Percentiles rank a stretch among this genome's conserved stretches.
phyloP scores from a whole-genome alignment of 1,140 invertebrate species.

The Drosophila willistoni region DNA sequence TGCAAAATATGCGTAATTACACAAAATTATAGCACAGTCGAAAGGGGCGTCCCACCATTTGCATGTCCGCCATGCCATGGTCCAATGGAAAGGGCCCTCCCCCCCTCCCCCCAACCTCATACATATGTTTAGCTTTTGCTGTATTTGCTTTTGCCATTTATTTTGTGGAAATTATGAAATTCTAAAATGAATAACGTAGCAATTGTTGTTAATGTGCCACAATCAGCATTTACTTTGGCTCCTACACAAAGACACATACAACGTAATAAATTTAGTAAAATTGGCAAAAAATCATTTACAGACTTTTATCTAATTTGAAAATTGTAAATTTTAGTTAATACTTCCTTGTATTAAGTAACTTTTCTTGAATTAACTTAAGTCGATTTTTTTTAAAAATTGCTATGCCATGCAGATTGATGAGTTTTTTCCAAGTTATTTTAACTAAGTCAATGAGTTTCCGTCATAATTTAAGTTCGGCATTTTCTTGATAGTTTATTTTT shows the following conservation, averaged over 20 bases:
- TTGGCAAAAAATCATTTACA: neutral
- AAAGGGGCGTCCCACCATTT: slow-evolving; percentile 44
- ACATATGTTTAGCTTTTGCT: neutral
- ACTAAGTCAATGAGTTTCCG: too few species aligned
- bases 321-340: neutral
- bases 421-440: too few species aligned
- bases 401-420: too few species aligned
- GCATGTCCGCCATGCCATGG: slow-evolving; percentile 32
- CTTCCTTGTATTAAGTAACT: neutral
- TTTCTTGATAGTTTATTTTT: too few species aligned
- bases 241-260: slow-evolving; percentile 19
- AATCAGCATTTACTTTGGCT: slow-evolving; percentile 49
- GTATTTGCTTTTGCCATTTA: slow-evolving; percentile 46
- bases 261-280: neutral
- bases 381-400: neutral
- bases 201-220: slow-evolving; percentile 50
- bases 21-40: slow-evolving; percentile 36
- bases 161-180: neutral
- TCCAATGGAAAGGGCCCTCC: slow-evolving; percentile 25
- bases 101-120: slow-evolving; percentile 18
- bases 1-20: slow-evolving; percentile 35
- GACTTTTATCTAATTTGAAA: neutral
- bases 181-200: slow-evolving; percentile 6
- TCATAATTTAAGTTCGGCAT: too few species aligned
- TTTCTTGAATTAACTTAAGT: neutral